Percentiles rank a stretch among this genome's conserved stretches.
phyloP scores from a whole-genome alignment of 2,888 invertebrate species.

The Leucoma salicis region DNA sequence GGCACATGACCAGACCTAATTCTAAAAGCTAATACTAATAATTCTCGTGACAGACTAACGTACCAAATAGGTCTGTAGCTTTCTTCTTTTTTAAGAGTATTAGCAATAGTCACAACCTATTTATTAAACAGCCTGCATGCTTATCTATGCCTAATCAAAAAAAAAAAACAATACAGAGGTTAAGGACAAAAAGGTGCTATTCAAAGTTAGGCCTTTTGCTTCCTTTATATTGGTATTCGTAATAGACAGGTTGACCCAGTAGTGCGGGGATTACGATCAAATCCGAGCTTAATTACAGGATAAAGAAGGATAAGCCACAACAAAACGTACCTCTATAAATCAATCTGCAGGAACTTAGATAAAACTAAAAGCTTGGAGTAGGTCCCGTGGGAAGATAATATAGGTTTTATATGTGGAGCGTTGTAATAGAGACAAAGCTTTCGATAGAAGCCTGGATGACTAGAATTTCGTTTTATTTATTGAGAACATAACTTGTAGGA shows the following conservation, averaged over 20 bases:
- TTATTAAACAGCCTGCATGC: too few species aligned
- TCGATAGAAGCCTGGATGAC: background rate
- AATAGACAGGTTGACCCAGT: conserved; percentile 38
- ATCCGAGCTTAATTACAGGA: conserved; percentile 64
- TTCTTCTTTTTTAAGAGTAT: too few species aligned
- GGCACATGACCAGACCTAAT: too few species aligned
- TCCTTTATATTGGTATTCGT: conserved; percentile 25
- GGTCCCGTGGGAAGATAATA: conserved; percentile 4
- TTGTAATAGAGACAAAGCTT: background rate
- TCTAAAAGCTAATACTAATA: too few species aligned
- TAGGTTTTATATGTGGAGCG: background rate
- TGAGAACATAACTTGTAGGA: too few species aligned
- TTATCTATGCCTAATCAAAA: too few species aligned
- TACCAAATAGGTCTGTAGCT: too few species aligned
- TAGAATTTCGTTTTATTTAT: background rate
- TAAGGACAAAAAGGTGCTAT: background rate
- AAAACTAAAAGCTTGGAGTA: conserved; percentile 37
- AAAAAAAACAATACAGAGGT: too few species aligned
- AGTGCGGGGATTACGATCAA: conserved; percentile 47
- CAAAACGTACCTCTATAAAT: conserved; percentile 61
- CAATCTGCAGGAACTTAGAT: conserved; percentile 52
- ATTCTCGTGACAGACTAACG: too few species aligned
- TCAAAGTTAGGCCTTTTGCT: background rate
- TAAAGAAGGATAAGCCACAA: conserved; percentile 58
- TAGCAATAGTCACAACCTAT: too few species aligned